Evolutionary conservation across 2,888 invertebrate genomes (phyloP).

Genomic region (Pristionchus maxplancki): DNA sequence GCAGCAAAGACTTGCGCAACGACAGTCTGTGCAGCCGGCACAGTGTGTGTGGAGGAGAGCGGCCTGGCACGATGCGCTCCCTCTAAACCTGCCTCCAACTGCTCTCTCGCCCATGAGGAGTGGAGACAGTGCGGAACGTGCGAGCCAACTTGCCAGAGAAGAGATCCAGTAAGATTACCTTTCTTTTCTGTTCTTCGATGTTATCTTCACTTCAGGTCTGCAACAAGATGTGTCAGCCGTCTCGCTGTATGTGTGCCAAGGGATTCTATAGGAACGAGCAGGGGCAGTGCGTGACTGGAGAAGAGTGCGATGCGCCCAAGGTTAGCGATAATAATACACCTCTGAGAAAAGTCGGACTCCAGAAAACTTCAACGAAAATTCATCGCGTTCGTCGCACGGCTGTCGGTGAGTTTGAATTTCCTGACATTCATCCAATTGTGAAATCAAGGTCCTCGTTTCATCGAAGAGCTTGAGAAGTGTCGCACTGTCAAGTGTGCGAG

Average conservation of each 20-base stretch:
- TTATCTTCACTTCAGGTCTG: not conserved
- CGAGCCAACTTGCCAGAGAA: not conserved
- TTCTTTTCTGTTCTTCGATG: not conserved
- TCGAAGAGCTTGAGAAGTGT: not conserved
- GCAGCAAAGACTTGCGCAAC: too few relatives aligned
- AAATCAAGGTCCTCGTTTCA: not conserved
- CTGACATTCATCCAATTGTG: not conserved
- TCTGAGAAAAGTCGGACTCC: too few relatives aligned
- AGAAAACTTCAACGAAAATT: too few relatives aligned
- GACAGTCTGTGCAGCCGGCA: too few relatives aligned
- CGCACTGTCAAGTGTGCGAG: not conserved
- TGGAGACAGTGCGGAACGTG: constrained; percentile 2
- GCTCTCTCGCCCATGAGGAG: not conserved
- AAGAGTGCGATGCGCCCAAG: constrained; percentile 21
- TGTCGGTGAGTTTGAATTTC: not conserved
- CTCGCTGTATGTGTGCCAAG: constrained; percentile 14
- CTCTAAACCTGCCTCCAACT: not conserved
- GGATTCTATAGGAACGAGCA: constrained; percentile 33
- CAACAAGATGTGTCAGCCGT: constrained; percentile 32
- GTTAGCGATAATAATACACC: too few relatives aligned
- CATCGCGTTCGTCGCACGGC: not conserved
- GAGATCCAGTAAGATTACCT: not conserved
- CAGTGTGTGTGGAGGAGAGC: not conserved
- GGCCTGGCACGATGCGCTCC: not conserved
- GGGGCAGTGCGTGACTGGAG: constrained; percentile 5